Base-by-base conservation (phyloP, 2,113 vertebrate species). In the Leptobrachium ailaonicum region DNA sequence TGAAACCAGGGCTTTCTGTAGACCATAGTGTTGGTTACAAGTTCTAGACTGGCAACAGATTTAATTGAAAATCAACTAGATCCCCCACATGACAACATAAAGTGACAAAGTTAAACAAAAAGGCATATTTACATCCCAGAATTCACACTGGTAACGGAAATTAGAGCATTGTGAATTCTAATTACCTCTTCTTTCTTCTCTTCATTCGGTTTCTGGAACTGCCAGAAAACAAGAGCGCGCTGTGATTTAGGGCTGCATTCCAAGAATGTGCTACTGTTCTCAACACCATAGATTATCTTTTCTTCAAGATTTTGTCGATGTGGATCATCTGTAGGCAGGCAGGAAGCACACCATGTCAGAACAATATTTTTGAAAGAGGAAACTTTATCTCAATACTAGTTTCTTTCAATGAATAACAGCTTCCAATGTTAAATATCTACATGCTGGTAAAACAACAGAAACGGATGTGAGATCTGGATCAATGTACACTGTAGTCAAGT, bases 171-270 rank as follows among this genome's bases (percentile, higher is more conserved):
- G 7, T 63, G 20, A 6, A 45, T 75, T 50, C 2, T 40, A 77
- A n/a, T 79, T 91, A 99, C 98, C 95, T 99, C 97, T 77, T 96
- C 93, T 84, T 95, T 98, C 75, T 72, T 93, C 32, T 97, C 95
- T 53, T 97, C 96, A 3, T 92, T 90, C 72, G 91, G 92, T 71
- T 76, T 94, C 87, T 98, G 97, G 83, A 97, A 96, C 82, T 98
- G 97, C 98, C 98, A 99, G 67, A 96, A 95, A 13, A 96, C 94
- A 5, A 94, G 71, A 0, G 98, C 97, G 84, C 94, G 91, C 86
- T 98, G 97, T 67, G 98, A 99, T 85, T 98, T 99, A 0, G 98
- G 95, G 74, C 94, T 96, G 87, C 98, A 99, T 87, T 99, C 98
- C 71, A 99, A 90, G 82, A 99, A 99, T 0, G 96, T 98, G 86